phyloP scores from a whole-genome alignment of 2,797 vertebrate genomes.

The Miichthys miiuy region DNA sequence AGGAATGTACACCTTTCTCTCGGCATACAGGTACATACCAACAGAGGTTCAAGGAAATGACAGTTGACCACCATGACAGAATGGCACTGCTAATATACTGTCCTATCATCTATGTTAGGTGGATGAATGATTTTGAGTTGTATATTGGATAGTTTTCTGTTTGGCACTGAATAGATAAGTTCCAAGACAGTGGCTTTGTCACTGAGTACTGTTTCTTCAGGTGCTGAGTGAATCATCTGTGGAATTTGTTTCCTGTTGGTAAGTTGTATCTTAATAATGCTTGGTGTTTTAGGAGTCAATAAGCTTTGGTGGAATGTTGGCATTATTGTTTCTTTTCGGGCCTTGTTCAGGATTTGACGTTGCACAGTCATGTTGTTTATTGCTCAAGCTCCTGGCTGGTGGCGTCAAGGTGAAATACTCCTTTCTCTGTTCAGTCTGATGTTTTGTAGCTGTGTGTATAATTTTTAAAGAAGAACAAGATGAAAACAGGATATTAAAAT shows the following conservation, averaged over 20 bases:
- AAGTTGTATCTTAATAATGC: conserved; percentile 2
- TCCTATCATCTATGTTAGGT: neutral
- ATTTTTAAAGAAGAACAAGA: neutral
- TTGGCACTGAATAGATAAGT: neutral
- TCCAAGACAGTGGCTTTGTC: neutral
- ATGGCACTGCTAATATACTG: neutral
- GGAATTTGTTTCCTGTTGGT: neutral
- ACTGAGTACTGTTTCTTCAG: neutral
- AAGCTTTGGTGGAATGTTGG: neutral
- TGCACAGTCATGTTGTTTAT: neutral
- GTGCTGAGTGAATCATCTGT: neutral
- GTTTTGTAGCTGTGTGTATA: neutral
- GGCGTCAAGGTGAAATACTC: neutral
- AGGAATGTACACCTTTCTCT: too few species aligned
- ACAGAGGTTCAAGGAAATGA: too few species aligned
- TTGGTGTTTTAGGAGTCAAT: neutral
- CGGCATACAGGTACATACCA: too few species aligned
- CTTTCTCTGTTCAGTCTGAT: neutral
- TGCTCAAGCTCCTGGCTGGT: neutral
- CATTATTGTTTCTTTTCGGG: conserved; percentile 1
- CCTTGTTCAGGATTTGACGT: conserved; percentile 5
- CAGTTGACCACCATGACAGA: too few species aligned
- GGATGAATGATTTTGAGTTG: neutral
- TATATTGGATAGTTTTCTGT: neutral
- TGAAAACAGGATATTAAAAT: neutral